Conservation (phyloP, 2,888 invertebrate species). For the Lamellibrachia satsuma region DNA sequence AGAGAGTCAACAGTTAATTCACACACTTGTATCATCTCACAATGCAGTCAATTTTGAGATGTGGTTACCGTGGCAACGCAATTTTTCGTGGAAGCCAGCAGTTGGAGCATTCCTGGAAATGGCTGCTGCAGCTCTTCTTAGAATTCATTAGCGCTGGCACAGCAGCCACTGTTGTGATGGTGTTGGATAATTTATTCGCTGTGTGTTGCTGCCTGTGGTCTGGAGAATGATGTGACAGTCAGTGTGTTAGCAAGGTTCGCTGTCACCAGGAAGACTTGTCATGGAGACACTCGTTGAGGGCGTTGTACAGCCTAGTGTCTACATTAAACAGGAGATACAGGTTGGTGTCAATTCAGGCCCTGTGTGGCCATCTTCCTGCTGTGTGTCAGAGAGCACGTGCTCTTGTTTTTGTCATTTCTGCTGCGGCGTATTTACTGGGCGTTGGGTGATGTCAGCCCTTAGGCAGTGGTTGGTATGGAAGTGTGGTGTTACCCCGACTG, state of each 20-base stretch:
- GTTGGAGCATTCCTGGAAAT: not conserved
- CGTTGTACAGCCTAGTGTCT: not conserved
- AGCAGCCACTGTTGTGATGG: not conserved
- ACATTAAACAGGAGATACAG: not conserved
- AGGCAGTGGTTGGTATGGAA: not conserved
- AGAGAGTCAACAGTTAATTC: not conserved
- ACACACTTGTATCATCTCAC: not conserved
- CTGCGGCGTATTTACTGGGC: not conserved
- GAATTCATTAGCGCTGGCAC: not conserved
- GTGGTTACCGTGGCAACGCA: not conserved
- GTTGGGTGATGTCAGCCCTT: not conserved
- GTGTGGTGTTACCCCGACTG: not conserved
- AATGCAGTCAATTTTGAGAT: not conserved
- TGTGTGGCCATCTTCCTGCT: not conserved
- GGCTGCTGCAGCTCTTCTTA: not conserved
- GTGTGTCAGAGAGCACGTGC: not conserved
- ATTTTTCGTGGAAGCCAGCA: not conserved
- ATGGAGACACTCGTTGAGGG: not conserved
- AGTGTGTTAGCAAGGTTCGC: not conserved
- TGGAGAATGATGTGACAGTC: not conserved
- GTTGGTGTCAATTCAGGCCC: not conserved
- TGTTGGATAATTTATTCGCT: not conserved
- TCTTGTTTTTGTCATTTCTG: not conserved
- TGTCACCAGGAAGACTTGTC: not conserved
- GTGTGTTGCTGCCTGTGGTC: not conserved